Base-by-base conservation (phyloP, 1,140 invertebrate species). In the Brachionus angularis region DNA sequence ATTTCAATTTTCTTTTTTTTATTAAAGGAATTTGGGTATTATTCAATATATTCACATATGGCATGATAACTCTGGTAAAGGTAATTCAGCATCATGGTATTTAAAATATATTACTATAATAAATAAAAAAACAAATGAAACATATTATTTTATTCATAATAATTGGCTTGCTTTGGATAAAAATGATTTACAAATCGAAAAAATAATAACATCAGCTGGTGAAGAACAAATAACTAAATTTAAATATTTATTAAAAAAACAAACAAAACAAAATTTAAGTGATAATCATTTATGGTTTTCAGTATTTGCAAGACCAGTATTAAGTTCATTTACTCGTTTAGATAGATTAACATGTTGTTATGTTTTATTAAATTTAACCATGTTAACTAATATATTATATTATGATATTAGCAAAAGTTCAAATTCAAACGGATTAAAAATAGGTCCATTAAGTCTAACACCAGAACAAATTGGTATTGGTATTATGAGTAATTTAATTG, bases 61-160 rank as follows among this genome's bases (percentile, higher is more conserved):
- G 85, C 84, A 85, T 73, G 84, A 86, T 75, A 84, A 84, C 74
- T 79, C 79, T n/a, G 85, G 85, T 1, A 78, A 79, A 71, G 83
- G 83, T 2, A 77, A 80, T 23, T 75, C 78, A n/a, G 82, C 79
- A 3, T 85, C 84, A n/a, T n/a, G n/a, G n/a, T n/a, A n/a, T n/a
- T n/a, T n/a, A n/a, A n/a, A n/a, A n/a, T n/a, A n/a, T n/a, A 76
- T 86, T 34, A 75, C 84, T 4, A 75, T 86, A 5, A 76, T 80
- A 25, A 85, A 86, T 72, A 73, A 86, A 14, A 84, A 85, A 76
- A 85, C 83, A 0, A 79, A 81, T n/a, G 75, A 81, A 58, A 83
- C 83, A 61, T 85, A 78, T 74, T 79, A 78, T 73, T 81, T 80
- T 72, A 74, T 79, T n/a, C 80, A 78, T 73, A 77, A 81, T 70